Evolutionary conservation across 1,140 invertebrate genomes (phyloP), one percentile per base, ranked within the genome.

Genomic region (Drosophila gunungcola): DNA sequence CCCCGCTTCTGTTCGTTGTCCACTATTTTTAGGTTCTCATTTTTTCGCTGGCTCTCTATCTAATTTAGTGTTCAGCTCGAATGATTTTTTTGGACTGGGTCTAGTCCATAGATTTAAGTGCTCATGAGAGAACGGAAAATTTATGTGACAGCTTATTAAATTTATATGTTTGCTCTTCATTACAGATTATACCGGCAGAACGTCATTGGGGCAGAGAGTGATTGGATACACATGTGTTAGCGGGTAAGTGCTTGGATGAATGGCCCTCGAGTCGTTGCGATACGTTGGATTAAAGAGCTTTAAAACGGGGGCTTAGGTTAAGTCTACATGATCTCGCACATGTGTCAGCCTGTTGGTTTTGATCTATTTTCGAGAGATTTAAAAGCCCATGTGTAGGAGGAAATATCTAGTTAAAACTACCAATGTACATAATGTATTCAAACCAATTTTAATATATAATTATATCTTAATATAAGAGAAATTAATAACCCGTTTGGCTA

Each of bases 121-220:
- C 82, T 72, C 68, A 57, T 70, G 64, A 48, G 64, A 70, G 72
- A 77, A 65, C 36, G 43, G 55, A 49, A 72, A 79, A 88, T 88
- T 88, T 83, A 88, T 88, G 79, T 76, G 75, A 67, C 83, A 83
- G 79, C 79, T 83, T 88, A 89, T 88, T 88, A 88, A 88, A 88
- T 88, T 83, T 88, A 88, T 88, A 80, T 58, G 70, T 77, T 83
- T 82, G 75, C 70, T 88, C 72, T 88, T 83, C 63, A 88, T 88
- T 88, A 88, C 83, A 88, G 83, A 88, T 88, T 86, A 86, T 63
- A 60, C 75, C 48, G 46, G 51, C 43, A 56, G 60, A 65, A 53
- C 52, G 34, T 58, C 61, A 64, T 42, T 52, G 63, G 70, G 80
- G 53, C 65, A 46, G 56, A 65, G 60, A 63, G 25, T 73, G 78